Evolutionary conservation across 2,113 vertebrate genomes (phyloP).

Genomic region (Hippocampus comes): DNA sequence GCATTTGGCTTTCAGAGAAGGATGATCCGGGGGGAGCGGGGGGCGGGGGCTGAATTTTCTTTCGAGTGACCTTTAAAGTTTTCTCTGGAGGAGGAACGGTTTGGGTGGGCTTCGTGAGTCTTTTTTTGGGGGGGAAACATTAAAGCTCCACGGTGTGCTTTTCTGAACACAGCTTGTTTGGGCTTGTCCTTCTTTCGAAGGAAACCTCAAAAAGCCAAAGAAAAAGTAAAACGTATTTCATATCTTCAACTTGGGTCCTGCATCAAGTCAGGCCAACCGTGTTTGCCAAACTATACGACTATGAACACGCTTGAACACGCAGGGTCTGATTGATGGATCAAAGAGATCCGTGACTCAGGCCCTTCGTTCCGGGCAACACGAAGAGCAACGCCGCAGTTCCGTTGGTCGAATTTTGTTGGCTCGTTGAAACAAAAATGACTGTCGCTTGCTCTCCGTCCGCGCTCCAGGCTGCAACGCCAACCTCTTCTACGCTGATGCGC

Average conservation of each 20-base stretch:
- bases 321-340: too few relatives aligned
- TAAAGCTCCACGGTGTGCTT: background rate
- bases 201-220: background rate
- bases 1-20: background rate
- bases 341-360: too few relatives aligned
- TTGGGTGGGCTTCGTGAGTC: background rate
- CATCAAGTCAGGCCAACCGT: too few relatives aligned
- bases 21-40: background rate
- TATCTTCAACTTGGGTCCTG: too few relatives aligned
- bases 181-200: background rate
- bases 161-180: background rate
- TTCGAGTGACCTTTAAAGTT: background rate
- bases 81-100: background rate
- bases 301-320: too few relatives aligned
- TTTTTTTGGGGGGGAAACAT: background rate
- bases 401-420: background rate
- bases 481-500: conserved; percentile 71
- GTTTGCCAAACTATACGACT: too few relatives aligned
- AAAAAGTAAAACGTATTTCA: background rate
- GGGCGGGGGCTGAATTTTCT: background rate
- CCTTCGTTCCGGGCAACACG: too few relatives aligned
- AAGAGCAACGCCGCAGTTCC: background rate
- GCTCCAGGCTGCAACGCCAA: conserved; percentile 72
- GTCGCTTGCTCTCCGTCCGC: conserved; percentile 13
- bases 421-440: background rate